Base-by-base conservation (phyloP, 2,888 invertebrate genomes). In the Hartigia nigra region DNA sequence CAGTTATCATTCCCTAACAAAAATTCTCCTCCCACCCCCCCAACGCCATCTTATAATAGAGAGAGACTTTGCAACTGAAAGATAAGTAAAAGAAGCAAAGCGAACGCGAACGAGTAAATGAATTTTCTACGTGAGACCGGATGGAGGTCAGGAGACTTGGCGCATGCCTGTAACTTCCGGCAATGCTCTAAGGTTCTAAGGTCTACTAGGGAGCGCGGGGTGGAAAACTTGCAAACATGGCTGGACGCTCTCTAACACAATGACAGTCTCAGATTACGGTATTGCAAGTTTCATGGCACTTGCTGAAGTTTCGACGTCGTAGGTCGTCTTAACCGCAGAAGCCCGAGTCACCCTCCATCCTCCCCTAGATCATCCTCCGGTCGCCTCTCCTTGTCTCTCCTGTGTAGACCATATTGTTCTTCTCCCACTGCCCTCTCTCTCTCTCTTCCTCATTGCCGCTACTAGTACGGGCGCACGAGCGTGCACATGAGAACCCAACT, bases 251-350 rank as follows among this genome's bases (percentile, higher is more conserved):
- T 55, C 83, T 84, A 84, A 85, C 85, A 85, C 84, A 87, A 85
- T 85, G 84, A 85, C 85, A 87, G 84, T 88, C 84, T 85, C 84
- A 80, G 85, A 86, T 88, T 84, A 87, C 86, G 82, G 84, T 81
- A 82, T 84, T 84, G 83, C 83, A 85, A 86, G 84, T 86, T 87
- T 80, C 82, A 77, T 76, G 76, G 76, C 76, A 37, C 72, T 72
- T 72, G 32, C 72, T 34, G 72, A 72, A 72, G 31, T 72, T 72
- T 34, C 72, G 34, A 72, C 72, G 32, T 34, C 72, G 34, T 72
- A 72, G 55, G 55, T 55, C 55, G 72, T 72, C 72, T 72, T 72
- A 55, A 72, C 72, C 72, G 72, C 72, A 72, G 72, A 72, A 72
- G 31, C 72, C 72, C 14, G 34, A 72, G 31, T 34, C 72, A 34